Evolutionary conservation across 2,113 vertebrate species (phyloP).

Genomic region (Erinaceus europaeus): DNA sequence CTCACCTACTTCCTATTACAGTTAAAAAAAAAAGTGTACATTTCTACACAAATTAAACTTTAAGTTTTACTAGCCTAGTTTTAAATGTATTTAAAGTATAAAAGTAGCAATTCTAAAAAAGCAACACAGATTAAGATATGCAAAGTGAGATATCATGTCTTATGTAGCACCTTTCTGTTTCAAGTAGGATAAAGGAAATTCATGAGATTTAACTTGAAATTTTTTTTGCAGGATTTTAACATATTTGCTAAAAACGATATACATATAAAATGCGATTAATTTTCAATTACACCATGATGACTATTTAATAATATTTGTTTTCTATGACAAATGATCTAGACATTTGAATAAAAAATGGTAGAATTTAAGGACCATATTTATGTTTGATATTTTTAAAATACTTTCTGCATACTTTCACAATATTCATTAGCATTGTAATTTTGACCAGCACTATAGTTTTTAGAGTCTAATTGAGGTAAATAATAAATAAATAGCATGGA

Average conservation of each 20-base stretch:
- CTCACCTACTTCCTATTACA: too few relatives aligned
- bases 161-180: not conserved
- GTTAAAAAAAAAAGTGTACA: not conserved
- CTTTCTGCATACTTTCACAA: slow-evolving; percentile 12
- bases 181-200: not conserved
- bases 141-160: not conserved
- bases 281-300: slow-evolving; percentile 1
- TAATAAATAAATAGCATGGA: not conserved
- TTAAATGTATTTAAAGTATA: too few relatives aligned
- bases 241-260: too few relatives aligned
- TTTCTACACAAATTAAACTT: slow-evolving; percentile 5
- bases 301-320: not conserved
- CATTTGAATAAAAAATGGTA: slow-evolving; percentile 1
- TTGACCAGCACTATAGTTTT: not conserved
- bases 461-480: not conserved
- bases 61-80: too few relatives aligned
- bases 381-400: slow-evolving; percentile 24
- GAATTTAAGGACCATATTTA: slow-evolving; percentile 15
- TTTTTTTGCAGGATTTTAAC: too few relatives aligned
- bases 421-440: slow-evolving; percentile 12
- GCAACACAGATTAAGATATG: too few relatives aligned
- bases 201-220: slow-evolving; percentile 12
- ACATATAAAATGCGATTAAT: not conserved
- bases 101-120: too few relatives aligned
- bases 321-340: not conserved